Evolutionary conservation across 2,797 vertebrate species (phyloP).

Genomic region (Remorina albescens): DNA sequence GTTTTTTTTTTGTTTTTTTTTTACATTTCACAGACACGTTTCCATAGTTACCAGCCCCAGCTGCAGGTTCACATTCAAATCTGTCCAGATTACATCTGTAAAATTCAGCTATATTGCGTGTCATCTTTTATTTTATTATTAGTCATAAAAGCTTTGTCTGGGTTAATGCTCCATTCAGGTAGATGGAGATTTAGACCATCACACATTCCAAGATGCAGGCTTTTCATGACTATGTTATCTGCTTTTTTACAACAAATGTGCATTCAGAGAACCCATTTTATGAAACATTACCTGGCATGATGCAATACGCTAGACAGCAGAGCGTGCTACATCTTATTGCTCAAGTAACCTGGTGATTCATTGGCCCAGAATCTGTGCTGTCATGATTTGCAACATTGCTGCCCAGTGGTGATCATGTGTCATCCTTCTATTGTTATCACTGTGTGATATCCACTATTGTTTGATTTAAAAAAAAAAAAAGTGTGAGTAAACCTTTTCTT

Average conservation of each 20-base stretch:
- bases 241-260: neutral
- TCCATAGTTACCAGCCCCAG: neutral
- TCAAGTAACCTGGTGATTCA: conserved; percentile 17
- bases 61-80: conserved; percentile 8
- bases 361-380: neutral
- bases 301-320: neutral
- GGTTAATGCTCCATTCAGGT: neutral
- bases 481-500: neutral
- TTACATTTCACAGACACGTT: neutral
- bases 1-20: neutral
- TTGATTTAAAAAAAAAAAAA: neutral
- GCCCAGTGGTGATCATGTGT: conserved; percentile 7
- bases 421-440: neutral
- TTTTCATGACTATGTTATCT: no score
- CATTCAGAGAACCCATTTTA: neutral
- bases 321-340: neutral
- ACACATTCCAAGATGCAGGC: neutral
- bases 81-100: neutral
- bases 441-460: neutral
- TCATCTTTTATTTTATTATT: no score
- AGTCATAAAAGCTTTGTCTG: neutral
- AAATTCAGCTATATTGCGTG: neutral
- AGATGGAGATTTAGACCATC: neutral
- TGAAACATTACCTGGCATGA: neutral
- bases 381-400: neutral